Conservation (phyloP, 2,888 invertebrate species). For the Lithophane ornitopus region DNA sequence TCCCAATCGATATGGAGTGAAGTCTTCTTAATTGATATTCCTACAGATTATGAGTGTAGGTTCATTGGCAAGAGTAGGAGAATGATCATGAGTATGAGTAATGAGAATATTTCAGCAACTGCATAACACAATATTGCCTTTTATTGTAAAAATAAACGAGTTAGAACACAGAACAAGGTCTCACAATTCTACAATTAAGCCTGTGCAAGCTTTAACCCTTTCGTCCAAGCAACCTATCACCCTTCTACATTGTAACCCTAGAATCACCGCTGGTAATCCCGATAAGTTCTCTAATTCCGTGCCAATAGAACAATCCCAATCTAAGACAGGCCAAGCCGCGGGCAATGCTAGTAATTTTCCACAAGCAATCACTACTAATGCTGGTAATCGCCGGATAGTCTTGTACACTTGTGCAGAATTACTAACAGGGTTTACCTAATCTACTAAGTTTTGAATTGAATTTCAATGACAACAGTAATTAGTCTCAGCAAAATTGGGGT, state of each 20-base stretch:
- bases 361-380: conserved; percentile 53
- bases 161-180: not conserved
- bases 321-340: conserved; percentile 28
- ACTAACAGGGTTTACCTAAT: conserved; percentile 3
- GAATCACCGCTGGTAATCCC: conserved; percentile 30
- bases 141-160: not conserved
- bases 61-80: not conserved
- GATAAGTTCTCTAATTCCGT: conserved; percentile 34
- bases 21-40: too few relatives aligned
- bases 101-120: not conserved
- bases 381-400: conserved; percentile 29
- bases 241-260: not conserved
- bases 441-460: conserved; percentile 13
- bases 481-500: not conserved
- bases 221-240: not conserved
- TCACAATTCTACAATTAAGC: not conserved
- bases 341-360: conserved; percentile 53
- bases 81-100: not conserved
- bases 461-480: not conserved
- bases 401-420: conserved; percentile 14
- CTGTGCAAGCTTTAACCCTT: not conserved
- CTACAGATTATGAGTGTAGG: not conserved
- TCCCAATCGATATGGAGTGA: conserved; percentile 22
- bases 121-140: not conserved
- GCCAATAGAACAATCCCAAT: conserved; percentile 50